Base-by-base conservation (phyloP, 2,888 invertebrate species). In the Eupithecia vulgata region DNA sequence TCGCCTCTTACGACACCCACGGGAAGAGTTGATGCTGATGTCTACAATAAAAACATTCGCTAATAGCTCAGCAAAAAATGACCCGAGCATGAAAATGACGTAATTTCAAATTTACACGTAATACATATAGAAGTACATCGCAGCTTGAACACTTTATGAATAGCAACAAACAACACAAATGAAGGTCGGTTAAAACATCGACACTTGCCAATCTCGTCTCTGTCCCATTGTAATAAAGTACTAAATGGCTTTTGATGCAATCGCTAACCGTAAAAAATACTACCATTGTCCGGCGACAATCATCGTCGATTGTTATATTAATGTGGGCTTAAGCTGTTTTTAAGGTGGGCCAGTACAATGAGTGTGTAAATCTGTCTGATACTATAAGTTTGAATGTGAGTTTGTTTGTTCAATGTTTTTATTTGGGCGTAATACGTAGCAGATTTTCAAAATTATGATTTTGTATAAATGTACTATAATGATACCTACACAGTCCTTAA, bases 221-320 rank as follows among this genome's bases (percentile, higher is more conserved):
- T 71, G 21, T 67, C 12, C 42, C 37, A 57, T 52, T 65, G 72
- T 72, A 15, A 72, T 65, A 72, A 64, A 65, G 35, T 25, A 10
- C 40, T 61, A 70, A 68, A 72, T 70, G 3, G 10, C 7, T 42
- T 37, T 5, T 12, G 57, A 57, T 57, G 66, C 66, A 48, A 68
- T 21, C 59, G 65, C 62, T 17, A 30, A 10, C 37, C 17, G 70
- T 67, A 75, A 72, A 75, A 75, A 74, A 64, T 67, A 42, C 37
- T 12, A 61, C 70, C 52, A 75, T 75, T 75, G 75, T 75, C 59
- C 62, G 37, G 8, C 21, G 65, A 70, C 70, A 71, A 70, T 72
- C 48, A 68, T 66, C 8, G 42, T 64, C 68, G 52, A 71, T 70
- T 72, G 61, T 70, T 57, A 35, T 52, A 59, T 34, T 68, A 61